Conservation (phyloP, 2,888 invertebrate species). For the Iselma pallidipennis region DNA sequence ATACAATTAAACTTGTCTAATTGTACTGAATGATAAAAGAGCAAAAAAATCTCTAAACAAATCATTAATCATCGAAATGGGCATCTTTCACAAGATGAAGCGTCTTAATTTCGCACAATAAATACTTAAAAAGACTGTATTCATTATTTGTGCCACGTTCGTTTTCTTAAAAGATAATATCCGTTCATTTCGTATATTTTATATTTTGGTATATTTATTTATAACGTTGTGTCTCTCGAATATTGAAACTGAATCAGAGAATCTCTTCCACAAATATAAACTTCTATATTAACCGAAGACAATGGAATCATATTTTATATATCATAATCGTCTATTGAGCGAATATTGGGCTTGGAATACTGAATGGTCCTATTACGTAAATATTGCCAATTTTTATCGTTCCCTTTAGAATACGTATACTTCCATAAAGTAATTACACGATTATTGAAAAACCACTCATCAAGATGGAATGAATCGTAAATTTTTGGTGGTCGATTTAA, state of each 20-base stretch:
- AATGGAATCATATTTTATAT: not conserved
- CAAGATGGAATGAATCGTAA: not conserved
- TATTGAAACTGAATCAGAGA: not conserved
- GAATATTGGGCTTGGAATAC: no score
- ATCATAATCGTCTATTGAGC: not conserved
- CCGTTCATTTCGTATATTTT: not conserved
- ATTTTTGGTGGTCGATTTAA: not conserved
- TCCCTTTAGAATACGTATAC: no score
- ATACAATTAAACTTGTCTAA: conserved; percentile 36
- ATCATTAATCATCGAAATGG: conserved; percentile 30
- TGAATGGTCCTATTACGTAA: not conserved
- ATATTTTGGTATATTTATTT: not conserved
- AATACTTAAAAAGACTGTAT: conserved; percentile 1
- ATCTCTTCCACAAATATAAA: not conserved
- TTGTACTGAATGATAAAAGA: conserved; percentile 27
- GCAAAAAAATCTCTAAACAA: conserved; percentile 25
- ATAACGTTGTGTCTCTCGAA: not conserved
- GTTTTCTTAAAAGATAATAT: not conserved
- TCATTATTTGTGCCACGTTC: not conserved
- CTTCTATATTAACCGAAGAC: not conserved
- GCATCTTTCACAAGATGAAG: conserved; percentile 15
- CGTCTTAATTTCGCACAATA: conserved; percentile 17
- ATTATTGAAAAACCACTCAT: no score
- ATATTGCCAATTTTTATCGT: not conserved
- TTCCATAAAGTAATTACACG: no score